Base-by-base conservation (phyloP, 1,140 invertebrate genomes). In the Maconellicoccus hirsutus region DNA sequence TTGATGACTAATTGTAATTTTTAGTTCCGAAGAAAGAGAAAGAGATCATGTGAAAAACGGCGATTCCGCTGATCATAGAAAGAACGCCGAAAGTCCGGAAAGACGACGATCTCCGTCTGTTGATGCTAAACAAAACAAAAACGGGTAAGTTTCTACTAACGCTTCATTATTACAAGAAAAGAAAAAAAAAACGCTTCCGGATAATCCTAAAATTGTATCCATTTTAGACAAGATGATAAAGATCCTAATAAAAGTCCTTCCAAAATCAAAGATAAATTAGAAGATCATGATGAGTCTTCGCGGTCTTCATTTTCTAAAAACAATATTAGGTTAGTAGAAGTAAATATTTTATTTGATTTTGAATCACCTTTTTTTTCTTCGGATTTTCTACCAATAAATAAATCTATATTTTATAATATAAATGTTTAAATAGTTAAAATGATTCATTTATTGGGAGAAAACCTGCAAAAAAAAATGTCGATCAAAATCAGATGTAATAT, bases 141-240 rank as follows among this genome's bases (percentile, higher is more conserved):
- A 6, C 61, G 10, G 19, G 61, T 66, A 25, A 26, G 21, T 23
- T 2, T 66, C 25, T 66, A 3, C 16, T 66, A 23, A 3, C 29
- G 4, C 29, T 33, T 33, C 12, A 33, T 33, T n/a, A n/a, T n/a
- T n/a, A n/a, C n/a, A n/a, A n/a, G n/a, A n/a, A n/a, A n/a, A n/a
- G n/a, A n/a, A n/a, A n/a, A n/a, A n/a, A n/a, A n/a, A n/a, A n/a
- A n/a, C n/a, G n/a, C n/a, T n/a, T n/a, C n/a, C n/a, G n/a, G n/a
- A 33, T 52, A 52, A 16, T 19, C 42, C 42, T 52, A 52, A 52
- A 52, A 25, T 66, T 25, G 22, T 23, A 26, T 25, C 25, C 10
- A 23, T 66, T 66, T 66, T 26, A 66, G 61, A 2, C 6, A 66
- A 6, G 61, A 66, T 23, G 61, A 66, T 66, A 66, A 4, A 66